phyloP scores from a whole-genome alignment of 2,888 invertebrate species.

The Drosophila siamana region DNA sequence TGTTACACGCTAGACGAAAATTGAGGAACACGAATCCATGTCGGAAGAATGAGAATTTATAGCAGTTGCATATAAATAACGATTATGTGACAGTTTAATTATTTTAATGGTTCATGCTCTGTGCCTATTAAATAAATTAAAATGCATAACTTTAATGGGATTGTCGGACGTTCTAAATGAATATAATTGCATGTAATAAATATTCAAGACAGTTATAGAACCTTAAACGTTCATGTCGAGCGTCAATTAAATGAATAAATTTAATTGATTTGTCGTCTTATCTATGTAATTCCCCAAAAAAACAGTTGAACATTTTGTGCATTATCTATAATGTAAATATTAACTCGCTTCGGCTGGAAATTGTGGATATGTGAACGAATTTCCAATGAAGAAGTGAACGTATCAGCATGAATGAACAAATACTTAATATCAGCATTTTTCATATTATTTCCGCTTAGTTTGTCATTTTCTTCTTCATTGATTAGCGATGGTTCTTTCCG shows the following conservation, averaged over 20 bases:
- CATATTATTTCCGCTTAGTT: slow-evolving; percentile 26
- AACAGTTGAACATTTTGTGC: neutral
- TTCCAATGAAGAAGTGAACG: slow-evolving; percentile 5
- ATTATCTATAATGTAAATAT: neutral
- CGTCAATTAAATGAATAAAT: no score
- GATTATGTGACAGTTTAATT: neutral
- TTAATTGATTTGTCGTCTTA: no score
- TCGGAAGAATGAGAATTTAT: neutral
- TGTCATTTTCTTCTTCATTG: slow-evolving; percentile 22
- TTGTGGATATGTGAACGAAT: slow-evolving; percentile 1
- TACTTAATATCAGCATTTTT: slow-evolving; percentile 13
- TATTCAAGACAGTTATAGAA: neutral
- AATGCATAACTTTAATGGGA: neutral
- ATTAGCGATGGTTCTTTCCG: slow-evolving; percentile 13
- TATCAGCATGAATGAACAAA: slow-evolving; percentile 15
- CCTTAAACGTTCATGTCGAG: neutral
- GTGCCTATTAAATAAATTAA: neutral
- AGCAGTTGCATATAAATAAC: neutral
- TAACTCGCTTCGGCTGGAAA: neutral
- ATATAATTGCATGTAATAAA: neutral
- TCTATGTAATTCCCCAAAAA: neutral
- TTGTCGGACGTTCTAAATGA: neutral
- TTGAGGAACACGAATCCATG: neutral
- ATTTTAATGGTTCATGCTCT: neutral
- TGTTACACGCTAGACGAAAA: neutral